Evolutionary conservation across 1,140 invertebrate species (phyloP), one percentile per base, ranked within the genome.

Genomic region (Nylanderia fulva): DNA sequence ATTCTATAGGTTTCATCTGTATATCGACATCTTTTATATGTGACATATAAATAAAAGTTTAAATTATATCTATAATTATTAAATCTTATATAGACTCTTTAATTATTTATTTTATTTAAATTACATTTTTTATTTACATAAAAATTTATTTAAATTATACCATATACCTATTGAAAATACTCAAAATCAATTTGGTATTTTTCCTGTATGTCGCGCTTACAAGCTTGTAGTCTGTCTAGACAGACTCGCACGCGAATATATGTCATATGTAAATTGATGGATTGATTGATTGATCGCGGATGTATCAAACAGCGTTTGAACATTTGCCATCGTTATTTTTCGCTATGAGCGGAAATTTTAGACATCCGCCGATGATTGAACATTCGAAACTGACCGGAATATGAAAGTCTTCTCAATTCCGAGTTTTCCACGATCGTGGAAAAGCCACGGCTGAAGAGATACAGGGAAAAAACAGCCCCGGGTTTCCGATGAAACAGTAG

Each of bases 401-500:
- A 29, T 52, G 68, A 61, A 58, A 60, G 76, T 52, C 56, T 45
- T 76, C 68, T 24, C 8, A 13, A 27, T 39, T 71, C 52, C 76
- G 21, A n/a, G 21, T 52, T 5, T 29, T 4, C 5, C 15, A 42
- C 60, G 15, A 68, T 9, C 27, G 24, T 42, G 18, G 36, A 58
- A 71, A 80, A 71, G 52, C 60, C n/a, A n/a, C 27, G 21, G n/a
- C n/a, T n/a, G n/a, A n/a, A n/a, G 13, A 45, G 58, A 42, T 36
- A 21, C 7, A 66, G 29, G 21, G 8, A 48, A 48, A 48, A 21
- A 54, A 66, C 33, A 42, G 52, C 15, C 15, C 8, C 27, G 13
- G 29, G 29, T 33, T 3, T 33, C 24, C 36, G 77, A 82, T 82
- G 77, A 83, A 83, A 54, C 42, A 72, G 54, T 18, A 42, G 18